phyloP scores from a whole-genome alignment of 2,797 vertebrate genomes.

The Sus cebifrons region DNA sequence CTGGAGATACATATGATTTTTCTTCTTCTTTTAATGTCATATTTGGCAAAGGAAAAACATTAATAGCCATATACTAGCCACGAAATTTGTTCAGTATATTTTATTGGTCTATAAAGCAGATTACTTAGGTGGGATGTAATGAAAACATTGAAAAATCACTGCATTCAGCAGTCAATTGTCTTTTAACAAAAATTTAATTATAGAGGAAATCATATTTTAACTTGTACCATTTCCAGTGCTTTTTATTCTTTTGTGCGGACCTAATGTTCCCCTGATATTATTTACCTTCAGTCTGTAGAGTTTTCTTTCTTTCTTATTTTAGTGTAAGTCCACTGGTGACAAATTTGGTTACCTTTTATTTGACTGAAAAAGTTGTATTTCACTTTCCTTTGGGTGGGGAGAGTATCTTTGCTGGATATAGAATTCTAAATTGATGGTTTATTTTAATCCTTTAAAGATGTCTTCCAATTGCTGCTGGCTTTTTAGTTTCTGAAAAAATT shows the following conservation, averaged over 20 bases:
- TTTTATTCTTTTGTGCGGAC: neutral
- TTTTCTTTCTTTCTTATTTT: neutral
- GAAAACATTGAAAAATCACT: neutral
- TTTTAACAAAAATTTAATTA: neutral
- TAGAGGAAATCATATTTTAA: neutral
- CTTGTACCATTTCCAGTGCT: neutral
- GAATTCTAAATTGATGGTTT: neutral
- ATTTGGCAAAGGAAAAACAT: neutral
- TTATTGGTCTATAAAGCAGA: neutral
- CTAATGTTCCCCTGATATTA: neutral
- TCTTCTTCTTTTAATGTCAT: neutral
- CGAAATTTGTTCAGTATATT: neutral
- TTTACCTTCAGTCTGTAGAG: neutral
- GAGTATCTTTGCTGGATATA: neutral
- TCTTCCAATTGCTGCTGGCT: neutral
- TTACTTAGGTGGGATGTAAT: neutral
- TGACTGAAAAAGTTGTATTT: neutral
- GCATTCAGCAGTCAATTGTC: neutral
- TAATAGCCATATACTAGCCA: neutral
- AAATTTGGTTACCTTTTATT: neutral
- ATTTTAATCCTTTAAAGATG: neutral
- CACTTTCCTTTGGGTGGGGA: neutral
- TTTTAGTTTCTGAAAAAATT: neutral
- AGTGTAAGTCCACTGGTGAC: neutral
- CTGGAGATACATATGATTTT: rapidly evolving